Percentiles rank a stretch among this genome's conserved stretches.
phyloP scores from a whole-genome alignment of 2,888 invertebrate species.

The Rhodophaea formosa region DNA sequence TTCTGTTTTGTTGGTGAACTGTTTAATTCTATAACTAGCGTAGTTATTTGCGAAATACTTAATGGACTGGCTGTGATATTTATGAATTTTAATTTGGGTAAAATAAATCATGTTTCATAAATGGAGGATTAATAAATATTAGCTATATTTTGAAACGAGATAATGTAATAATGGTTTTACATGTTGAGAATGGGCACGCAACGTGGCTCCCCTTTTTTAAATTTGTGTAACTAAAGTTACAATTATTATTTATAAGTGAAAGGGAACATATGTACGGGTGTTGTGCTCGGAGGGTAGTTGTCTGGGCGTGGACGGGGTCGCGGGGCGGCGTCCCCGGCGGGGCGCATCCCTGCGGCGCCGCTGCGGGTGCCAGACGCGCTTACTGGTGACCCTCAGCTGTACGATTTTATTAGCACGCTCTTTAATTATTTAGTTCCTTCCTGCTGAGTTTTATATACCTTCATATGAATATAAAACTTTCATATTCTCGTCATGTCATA shows the following conservation, averaged over 20 bases:
- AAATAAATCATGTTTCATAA: constrained; percentile 8
- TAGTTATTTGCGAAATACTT: constrained; percentile 23
- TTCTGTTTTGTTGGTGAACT: constrained; percentile 45
- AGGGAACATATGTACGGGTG: constrained; percentile 71
- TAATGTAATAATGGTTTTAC: constrained; percentile 9
- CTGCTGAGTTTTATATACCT: not conserved
- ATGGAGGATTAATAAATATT: not conserved
- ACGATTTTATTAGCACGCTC: constrained; percentile 37
- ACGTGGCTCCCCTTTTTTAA: constrained; percentile 57
- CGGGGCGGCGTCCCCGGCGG: constrained; percentile 2
- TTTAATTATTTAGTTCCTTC: constrained; percentile 7
- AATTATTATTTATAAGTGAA: constrained; percentile 76
- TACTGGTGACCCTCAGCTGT: constrained; percentile 41
- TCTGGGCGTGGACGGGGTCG: constrained; percentile 58
- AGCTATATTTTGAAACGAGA: not conserved
- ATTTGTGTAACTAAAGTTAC: constrained; percentile 54
- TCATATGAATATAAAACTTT: too few species aligned
- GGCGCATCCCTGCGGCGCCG: constrained; percentile 49
- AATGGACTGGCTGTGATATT: constrained; percentile 6
- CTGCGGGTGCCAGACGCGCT: constrained; percentile 55
- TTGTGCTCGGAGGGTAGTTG: constrained; percentile 61
- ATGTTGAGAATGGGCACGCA: constrained; percentile 11
- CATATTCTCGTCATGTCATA: too few species aligned
- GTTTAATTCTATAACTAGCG: constrained; percentile 23
- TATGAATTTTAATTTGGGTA: not conserved